Conservation (phyloP, 1,140 invertebrate species). For the Pissodes strobi region DNA sequence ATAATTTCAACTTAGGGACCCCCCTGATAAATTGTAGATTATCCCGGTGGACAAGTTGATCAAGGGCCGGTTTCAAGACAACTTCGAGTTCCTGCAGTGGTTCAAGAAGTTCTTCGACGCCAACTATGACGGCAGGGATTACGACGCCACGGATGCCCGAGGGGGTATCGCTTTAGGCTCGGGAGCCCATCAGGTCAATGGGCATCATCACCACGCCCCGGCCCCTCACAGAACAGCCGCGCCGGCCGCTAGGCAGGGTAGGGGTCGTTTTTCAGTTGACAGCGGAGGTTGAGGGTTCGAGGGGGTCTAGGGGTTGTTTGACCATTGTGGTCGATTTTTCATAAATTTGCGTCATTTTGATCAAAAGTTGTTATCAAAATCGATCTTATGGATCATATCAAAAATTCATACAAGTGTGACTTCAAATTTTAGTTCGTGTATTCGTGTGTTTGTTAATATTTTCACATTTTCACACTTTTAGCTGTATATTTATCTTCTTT, state of each 20-base stretch:
- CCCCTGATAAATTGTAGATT: conserved; percentile 67
- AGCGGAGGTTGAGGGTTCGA: background rate
- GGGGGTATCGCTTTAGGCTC: conserved; percentile 73
- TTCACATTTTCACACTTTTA: too few species aligned
- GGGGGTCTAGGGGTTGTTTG: background rate
- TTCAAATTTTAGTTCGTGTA: too few species aligned
- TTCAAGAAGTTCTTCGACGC: conserved; percentile 99
- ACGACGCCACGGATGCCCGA: conserved; percentile 88
- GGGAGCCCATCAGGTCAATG: conserved; percentile 51
- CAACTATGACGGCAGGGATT: conserved; percentile 95
- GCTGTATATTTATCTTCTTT: too few species aligned
- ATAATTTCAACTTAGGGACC: too few species aligned
- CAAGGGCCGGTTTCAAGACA: conserved; percentile 98
- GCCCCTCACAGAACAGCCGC: conserved; percentile 14
- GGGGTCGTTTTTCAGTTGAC: conserved; percentile 26
- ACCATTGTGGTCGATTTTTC: background rate
- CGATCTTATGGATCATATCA: too few species aligned
- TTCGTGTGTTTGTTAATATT: too few species aligned
- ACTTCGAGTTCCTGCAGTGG: conserved; percentile 99
- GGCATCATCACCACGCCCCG: conserved; percentile 30
- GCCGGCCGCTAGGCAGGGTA: conserved; percentile 49
- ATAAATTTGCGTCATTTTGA: background rate
- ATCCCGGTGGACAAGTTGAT: conserved; percentile 97
- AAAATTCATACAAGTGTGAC: too few species aligned
- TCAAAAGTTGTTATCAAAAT: conserved; percentile 6